phyloP scores from a whole-genome alignment of 2,888 invertebrate species.

The Catotricha subobsoleta region DNA sequence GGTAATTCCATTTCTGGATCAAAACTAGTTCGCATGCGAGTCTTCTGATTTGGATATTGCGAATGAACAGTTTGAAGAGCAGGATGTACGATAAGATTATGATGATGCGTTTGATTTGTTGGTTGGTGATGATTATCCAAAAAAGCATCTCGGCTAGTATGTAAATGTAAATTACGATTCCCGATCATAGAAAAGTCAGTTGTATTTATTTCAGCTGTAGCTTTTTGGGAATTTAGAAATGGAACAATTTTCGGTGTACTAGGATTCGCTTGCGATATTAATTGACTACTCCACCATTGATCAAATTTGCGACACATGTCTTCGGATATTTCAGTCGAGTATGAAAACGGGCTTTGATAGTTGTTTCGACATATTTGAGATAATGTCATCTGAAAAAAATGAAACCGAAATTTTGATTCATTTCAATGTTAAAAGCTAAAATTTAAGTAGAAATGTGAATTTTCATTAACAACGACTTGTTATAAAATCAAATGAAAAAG shows the following conservation, averaged over 20 bases:
- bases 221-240: conserved; percentile 25
- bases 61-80: conserved; percentile 58
- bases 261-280: conserved; percentile 38
- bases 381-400: conserved; percentile 45
- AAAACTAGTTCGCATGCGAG: conserved; percentile 90
- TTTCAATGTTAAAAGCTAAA: no score
- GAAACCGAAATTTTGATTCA: no score
- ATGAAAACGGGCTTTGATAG: conserved; percentile 44
- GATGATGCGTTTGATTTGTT: conserved; percentile 19
- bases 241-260: conserved; percentile 34
- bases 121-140: conserved; percentile 21
- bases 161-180: conserved; percentile 13
- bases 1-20: conserved; percentile 94
- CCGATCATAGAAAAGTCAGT: conserved; percentile 26
- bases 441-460: no score
- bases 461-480: no score
- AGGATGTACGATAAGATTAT: conserved; percentile 39
- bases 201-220: conserved; percentile 35
- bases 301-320: conserved; percentile 78
- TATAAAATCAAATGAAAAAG: no score
- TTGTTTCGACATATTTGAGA: conserved; percentile 69
- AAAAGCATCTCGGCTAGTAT: conserved; percentile 10
- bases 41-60: conserved; percentile 68
- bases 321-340: conserved; percentile 57
- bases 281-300: conserved; percentile 71